Base-by-base conservation (phyloP, 2,797 vertebrate genomes). In the Selene dorsalis region DNA sequence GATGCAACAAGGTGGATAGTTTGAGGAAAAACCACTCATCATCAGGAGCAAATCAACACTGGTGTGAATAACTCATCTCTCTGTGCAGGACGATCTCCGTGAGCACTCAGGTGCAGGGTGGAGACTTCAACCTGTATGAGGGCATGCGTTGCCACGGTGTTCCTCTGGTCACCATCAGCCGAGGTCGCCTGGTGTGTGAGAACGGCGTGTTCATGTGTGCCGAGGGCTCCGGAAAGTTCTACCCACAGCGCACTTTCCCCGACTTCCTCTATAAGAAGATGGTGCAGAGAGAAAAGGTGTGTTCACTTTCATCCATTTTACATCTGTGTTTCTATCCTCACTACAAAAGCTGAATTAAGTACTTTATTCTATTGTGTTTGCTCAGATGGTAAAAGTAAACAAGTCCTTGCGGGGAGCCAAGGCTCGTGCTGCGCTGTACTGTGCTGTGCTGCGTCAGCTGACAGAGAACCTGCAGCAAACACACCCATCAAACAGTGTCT, bases 211-310 rank as follows among this genome's bases (percentile, higher is more conserved):
- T 99, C 92, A 99, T 97, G 95, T 99, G 98, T 0, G 97, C 98
- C 0, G 97, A 99, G 90, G 98, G 98, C 24, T 98, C 98, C 0
- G 98, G 98, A 80, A 97, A 96, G 83, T 99, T 98, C 95, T 99
- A 96, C 89, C 97, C 97, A 0, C 95, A 98, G 85, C 94, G 97
- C 70, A 97, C 96, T 72, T 99, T 99, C 92, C 97, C 98, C 0
- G 98, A 99, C 87, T 95, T 93, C 67, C 96, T 98, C 87, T 99
- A 99, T 92, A 99, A 99, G 96, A 99, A 99, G 86, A 96, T 99
- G 95, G 97, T 99, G 75, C 98, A 99, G 94, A 94, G 97, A 80
- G 97, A 99, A 92, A 99, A 98, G 96, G 98, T 98, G 24, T 0
- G 64, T 59, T 77, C 18, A 12, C 58, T 17, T 8, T 58, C 11